These are phyloP conservation scores for Limnephilus marmoratus DNA, from an alignment of 2,888 invertebrate genomes.

Conservation along the genomic window DNA sequence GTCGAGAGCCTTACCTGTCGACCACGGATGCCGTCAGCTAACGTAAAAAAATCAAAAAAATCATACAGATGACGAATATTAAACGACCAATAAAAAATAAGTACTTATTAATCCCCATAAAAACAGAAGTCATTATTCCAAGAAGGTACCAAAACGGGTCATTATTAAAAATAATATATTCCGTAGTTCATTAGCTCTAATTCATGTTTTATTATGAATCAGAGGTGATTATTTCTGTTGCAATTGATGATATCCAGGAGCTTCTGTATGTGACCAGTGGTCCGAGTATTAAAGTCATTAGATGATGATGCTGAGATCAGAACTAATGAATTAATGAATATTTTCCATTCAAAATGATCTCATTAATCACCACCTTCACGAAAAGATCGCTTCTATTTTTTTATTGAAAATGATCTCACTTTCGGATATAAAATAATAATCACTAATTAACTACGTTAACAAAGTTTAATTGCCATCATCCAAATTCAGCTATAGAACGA, in stretches of 20 bases:
- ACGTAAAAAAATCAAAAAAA: too few species aligned
- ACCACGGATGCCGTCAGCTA: too few species aligned
- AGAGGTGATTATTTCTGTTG: neutral
- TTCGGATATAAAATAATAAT: too few species aligned
- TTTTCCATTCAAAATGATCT: conserved; percentile 12
- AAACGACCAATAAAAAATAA: neutral
- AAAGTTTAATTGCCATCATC: too few species aligned
- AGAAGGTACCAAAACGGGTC: neutral
- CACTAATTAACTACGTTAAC: too few species aligned
- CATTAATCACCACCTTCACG: conserved; percentile 28
- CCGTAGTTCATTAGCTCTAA: conserved; percentile 13
- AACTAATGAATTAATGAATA: conserved; percentile 17
- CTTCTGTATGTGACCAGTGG: conserved; percentile 5
- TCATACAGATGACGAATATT: neutral
- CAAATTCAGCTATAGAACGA: too few species aligned
- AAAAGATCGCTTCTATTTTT: conserved; percentile 21
- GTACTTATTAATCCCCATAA: neutral
- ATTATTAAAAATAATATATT: conserved; percentile 16
- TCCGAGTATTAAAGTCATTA: conserved; percentile 2
- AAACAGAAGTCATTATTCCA: neutral
- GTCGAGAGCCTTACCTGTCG: too few species aligned
- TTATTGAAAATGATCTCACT: neutral
- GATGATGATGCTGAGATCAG: conserved; percentile 20
- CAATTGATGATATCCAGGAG: conserved; percentile 17
- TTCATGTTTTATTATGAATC: conserved; percentile 28